Conservation (phyloP, 1,140 invertebrate species). For the Panagrolaimus sp. region DNA sequence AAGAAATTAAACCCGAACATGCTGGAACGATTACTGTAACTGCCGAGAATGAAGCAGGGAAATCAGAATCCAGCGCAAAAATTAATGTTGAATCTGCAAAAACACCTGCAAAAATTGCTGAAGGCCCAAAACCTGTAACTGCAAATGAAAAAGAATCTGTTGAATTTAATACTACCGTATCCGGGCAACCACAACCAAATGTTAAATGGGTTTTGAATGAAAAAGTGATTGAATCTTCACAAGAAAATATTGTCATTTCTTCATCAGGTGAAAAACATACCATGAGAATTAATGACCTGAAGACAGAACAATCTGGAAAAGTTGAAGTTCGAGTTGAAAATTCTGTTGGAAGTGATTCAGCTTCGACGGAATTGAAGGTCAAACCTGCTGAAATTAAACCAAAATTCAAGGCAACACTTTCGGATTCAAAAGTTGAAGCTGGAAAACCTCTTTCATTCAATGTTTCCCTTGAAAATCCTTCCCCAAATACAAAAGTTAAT, state of each 20-base stretch:
- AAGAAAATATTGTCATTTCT: background rate
- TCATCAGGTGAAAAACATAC: background rate
- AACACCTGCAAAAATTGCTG: constrained; percentile 29
- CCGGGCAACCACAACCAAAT: constrained; percentile 17
- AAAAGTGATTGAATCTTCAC: background rate
- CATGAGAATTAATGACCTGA: constrained; percentile 17
- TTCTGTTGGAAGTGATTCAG: constrained; percentile 30
- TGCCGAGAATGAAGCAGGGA: constrained; percentile 53
- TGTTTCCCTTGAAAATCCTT: constrained; percentile 35
- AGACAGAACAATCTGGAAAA: constrained; percentile 23
- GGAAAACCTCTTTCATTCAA: constrained; percentile 36
- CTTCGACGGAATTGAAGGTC: constrained; percentile 36
- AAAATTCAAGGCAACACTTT: constrained; percentile 27
- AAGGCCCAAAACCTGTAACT: constrained; percentile 25
- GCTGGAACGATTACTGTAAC: constrained; percentile 35
- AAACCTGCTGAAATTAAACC: constrained; percentile 25
- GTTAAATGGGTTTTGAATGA: constrained; percentile 23
- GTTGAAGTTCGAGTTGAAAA: constrained; percentile 41
- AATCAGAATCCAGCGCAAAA: constrained; percentile 34
- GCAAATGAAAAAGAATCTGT: constrained; percentile 19
- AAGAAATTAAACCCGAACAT: constrained; percentile 34
- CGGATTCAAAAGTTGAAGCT: constrained; percentile 36
- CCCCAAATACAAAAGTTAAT: constrained; percentile 33
- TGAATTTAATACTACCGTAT: constrained; percentile 15
- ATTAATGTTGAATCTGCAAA: constrained; percentile 21